Evolutionary conservation across 2,113 vertebrate species (phyloP).

Genomic region (Coregonus clupeaformis): DNA sequence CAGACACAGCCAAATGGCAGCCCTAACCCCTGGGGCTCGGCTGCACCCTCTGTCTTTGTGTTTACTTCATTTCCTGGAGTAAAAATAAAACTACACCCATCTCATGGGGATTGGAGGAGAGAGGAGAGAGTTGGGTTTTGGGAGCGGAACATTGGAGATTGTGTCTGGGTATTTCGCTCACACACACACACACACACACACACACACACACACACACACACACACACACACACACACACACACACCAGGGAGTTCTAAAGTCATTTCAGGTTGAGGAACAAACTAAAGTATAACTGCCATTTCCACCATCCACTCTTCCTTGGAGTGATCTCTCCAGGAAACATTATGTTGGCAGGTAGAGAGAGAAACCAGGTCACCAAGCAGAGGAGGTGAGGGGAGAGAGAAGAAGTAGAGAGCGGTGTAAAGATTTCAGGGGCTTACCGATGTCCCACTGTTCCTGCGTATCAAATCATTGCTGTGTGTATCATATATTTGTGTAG

Average conservation of each 20-base stretch:
- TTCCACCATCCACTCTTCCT: constrained; percentile 25
- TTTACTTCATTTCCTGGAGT: constrained; percentile 35
- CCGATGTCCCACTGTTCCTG: too few species aligned
- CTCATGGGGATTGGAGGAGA: constrained; percentile 10
- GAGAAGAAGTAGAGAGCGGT: too few species aligned
- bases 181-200: too few species aligned
- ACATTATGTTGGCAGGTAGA: constrained; percentile 23
- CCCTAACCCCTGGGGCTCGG: constrained; percentile 15
- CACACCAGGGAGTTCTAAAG: not conserved
- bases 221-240: too few species aligned
- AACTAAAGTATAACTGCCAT: constrained; percentile 27
- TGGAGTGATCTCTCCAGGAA: not conserved
- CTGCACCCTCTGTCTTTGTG: constrained; percentile 44
- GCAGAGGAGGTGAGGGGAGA: not conserved
- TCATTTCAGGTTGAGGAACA: constrained; percentile 33
- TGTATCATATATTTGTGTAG: not conserved
- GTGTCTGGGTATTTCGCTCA: too few species aligned
- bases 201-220: too few species aligned
- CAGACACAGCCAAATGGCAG: constrained; percentile 18
- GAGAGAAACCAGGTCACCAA: constrained; percentile 40
- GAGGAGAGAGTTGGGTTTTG: not conserved
- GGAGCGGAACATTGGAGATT: not conserved
- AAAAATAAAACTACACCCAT: constrained; percentile 38
- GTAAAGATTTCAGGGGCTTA: not conserved
- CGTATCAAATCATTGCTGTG: not conserved